Conservation (phyloP, 2,888 invertebrate species). For the Megaustenia siamemsis region DNA sequence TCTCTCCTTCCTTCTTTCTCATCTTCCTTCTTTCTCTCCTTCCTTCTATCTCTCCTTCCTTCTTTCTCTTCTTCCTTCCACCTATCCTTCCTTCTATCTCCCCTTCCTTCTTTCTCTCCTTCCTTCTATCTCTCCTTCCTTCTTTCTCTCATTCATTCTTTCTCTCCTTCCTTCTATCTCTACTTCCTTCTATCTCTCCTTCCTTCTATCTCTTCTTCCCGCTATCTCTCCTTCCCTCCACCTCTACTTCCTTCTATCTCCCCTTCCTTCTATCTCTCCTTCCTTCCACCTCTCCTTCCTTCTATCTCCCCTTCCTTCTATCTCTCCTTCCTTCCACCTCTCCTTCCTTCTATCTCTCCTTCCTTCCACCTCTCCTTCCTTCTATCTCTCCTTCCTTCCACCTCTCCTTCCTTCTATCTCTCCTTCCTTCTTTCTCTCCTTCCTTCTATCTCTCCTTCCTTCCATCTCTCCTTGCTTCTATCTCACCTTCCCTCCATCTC, state of each 20-base stretch:
- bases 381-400: neutral
- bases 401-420: neutral
- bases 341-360: neutral
- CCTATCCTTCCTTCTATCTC: conserved; percentile 24
- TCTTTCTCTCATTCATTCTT: neutral
- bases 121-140: neutral
- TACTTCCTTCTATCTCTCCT: neutral
- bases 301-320: conserved; percentile 9
- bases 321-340: conserved; percentile 8
- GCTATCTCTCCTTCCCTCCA: conserved; percentile 10
- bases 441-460: conserved; percentile 31
- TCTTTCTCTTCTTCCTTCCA: neutral
- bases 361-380: neutral
- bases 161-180: neutral
- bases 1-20: neutral
- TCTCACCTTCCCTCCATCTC: neutral
- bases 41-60: neutral
- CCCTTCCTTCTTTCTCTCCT: conserved; percentile 36
- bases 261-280: neutral
- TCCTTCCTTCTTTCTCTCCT: neutral
- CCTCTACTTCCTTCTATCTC: conserved; percentile 18
- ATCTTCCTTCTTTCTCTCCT: neutral
- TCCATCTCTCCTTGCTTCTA: conserved; percentile 28
- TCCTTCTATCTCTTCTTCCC: conserved; percentile 37
- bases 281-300: conserved; percentile 13